A percentile compares a stretch with the other conserved stretches of the same genome.
Conservation (phyloP, 2,797 vertebrate genomes). For the Coregonus ussuriensis region DNA sequence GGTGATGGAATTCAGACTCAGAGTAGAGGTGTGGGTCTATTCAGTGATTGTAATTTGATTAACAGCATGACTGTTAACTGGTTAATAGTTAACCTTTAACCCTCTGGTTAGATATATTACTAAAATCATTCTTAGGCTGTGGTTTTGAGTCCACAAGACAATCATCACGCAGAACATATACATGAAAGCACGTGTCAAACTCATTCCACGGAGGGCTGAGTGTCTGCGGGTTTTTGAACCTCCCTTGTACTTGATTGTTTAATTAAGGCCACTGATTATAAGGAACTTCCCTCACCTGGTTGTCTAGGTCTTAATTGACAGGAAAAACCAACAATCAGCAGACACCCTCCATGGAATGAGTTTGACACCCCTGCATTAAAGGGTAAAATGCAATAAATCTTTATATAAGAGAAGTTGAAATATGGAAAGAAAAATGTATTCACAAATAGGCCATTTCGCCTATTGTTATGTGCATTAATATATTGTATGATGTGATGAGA, state of each 20-base stretch:
- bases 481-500: not conserved
- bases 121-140: not conserved
- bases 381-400: too few species aligned
- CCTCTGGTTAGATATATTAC: not conserved
- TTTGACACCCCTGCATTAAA: too few species aligned
- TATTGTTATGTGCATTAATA: not conserved
- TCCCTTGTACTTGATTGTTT: too few species aligned
- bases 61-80: not conserved
- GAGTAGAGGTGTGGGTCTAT: not conserved
- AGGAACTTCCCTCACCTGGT: too few species aligned
- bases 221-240: too few species aligned
- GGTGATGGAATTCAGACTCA: slow-evolving; percentile 1
- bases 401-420: not conserved
- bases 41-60: not conserved
- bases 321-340: too few species aligned
- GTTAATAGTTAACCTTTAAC: too few species aligned
- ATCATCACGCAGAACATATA: not conserved
- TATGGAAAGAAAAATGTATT: not conserved
- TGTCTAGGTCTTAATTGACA: too few species aligned
- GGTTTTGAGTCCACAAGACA: not conserved
- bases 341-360: too few species aligned
- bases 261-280: too few species aligned
- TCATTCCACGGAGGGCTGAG: too few species aligned
- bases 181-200: not conserved
- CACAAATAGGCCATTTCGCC: not conserved